Conservation (phyloP, 2,113 vertebrate genomes). For the Callospermophilus lateralis region DNA sequence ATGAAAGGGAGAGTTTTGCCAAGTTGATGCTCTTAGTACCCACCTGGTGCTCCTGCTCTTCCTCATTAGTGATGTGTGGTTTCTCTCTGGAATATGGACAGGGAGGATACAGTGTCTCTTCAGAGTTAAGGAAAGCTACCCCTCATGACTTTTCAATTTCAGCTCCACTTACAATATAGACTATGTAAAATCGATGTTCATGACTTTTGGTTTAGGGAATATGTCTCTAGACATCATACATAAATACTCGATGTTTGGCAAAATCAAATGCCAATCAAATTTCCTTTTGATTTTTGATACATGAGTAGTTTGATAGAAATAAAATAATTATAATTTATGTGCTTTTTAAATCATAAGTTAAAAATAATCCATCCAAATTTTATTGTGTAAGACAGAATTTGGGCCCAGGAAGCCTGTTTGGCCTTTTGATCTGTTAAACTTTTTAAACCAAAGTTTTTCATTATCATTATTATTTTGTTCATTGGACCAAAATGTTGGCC, state of each 20-base stretch:
- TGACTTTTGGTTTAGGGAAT: neutral
- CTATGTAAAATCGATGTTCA: neutral
- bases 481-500: slow-evolving; percentile 64
- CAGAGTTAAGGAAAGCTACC: neutral
- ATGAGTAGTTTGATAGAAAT: slow-evolving; percentile 45
- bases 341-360: slow-evolving; percentile 56
- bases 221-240: neutral
- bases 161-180: neutral
- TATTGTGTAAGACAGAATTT: slow-evolving; percentile 34
- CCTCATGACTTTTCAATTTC: neutral
- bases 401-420: slow-evolving; percentile 7
- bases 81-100: neutral
- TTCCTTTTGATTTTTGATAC: slow-evolving; percentile 51
- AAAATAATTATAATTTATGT: slow-evolving; percentile 61
- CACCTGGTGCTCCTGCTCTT: neutral
- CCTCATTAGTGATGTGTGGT: neutral
- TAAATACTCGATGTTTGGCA: neutral
- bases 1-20: neutral
- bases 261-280: slow-evolving; percentile 48
- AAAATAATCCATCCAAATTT: slow-evolving; percentile 52
- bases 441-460: slow-evolving; percentile 40
- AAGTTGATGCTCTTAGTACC: neutral
- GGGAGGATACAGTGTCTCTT: neutral
- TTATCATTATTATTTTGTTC: slow-evolving; percentile 36
- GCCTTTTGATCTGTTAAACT: slow-evolving; percentile 42